Percentiles rank a stretch among this genome's conserved stretches.
These are phyloP conservation scores for Rattus norvegicus DNA, from an alignment of 2,113 vertebrate genomes.

Conservation along the genomic window DNA sequence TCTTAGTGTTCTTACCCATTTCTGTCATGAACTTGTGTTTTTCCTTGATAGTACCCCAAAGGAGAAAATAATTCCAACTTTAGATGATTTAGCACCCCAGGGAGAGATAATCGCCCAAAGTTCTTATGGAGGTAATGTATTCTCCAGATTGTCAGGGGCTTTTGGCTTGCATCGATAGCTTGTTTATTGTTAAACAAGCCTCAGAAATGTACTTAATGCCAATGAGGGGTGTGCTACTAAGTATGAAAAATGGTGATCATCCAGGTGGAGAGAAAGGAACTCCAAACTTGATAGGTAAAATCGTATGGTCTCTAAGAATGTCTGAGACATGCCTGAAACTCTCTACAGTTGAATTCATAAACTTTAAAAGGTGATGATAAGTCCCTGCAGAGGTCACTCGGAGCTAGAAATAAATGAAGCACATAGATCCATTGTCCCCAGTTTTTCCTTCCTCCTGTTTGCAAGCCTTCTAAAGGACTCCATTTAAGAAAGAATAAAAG, in stretches of 20 bases:
- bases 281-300: background rate
- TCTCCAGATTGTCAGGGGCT: background rate
- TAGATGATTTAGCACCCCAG: background rate
- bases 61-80: background rate
- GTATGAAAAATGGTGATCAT: background rate
- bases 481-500: constrained; percentile 24
- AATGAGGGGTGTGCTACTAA: background rate
- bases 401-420: background rate
- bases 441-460: background rate
- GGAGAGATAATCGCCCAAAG: background rate
- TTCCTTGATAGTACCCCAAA: background rate
- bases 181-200: background rate
- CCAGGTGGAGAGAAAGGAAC: background rate
- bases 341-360: background rate
- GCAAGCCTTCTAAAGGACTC: constrained; percentile 34
- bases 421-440: background rate
- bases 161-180: background rate
- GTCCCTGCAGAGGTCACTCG: background rate
- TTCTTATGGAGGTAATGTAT: background rate
- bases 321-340: background rate
- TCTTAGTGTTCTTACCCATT: background rate
- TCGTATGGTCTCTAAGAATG: background rate
- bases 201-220: background rate
- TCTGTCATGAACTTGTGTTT: background rate
- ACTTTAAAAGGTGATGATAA: background rate